Evolutionary conservation across 2,797 vertebrate genomes (phyloP), one percentile per base, ranked within the genome.

Genomic region (Myioborus melanocephalus): DNA sequence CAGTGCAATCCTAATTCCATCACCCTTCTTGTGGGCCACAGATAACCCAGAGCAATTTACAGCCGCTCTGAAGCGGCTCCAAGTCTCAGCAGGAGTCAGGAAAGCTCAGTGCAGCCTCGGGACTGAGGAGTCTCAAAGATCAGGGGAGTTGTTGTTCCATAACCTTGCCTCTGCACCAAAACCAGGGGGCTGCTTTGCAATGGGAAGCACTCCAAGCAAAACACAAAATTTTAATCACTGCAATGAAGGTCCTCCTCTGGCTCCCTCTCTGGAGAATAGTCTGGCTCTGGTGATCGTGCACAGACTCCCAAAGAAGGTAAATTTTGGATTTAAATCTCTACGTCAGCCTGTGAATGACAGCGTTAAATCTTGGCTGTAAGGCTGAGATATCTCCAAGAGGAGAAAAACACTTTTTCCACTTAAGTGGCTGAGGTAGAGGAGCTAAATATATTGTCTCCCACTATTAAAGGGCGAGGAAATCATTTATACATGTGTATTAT

Each of bases 81-180:
- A 94, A 90, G 39, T 92, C 95, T 89, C 94, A 81, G 89, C 72
- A 88, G 94, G 92, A 85, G 89, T 30, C n/a, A 8, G 73, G 69
- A 35, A 85, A 59, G 84, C 79, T 95, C 80, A 34, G 68, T 14
- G 37, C 30, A 41, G 75, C 87, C 64, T 79, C 3, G 8, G 86
- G 84, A 84, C 76, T 6, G 27, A 65, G 83, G 12, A 66, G 56
- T 49, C 7, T 0, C 43, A 17, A 84, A 73, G 75, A 89, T 78
- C 86, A 44, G 78, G 37, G 75, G 60, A 73, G 56, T 13, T 56
- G 77, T 63, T 32, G 81, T 87, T 92, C 92, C 87, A 14, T 87
- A 92, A 79, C 77, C 91, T 91, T 86, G 69, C 69, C 66, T 73
- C 64, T 75, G 64, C 89, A 83, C 37, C 79, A 43, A 43, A 15